Base-by-base conservation (phyloP, 1,140 invertebrate species). In the Drosophila malerkotliana region DNA sequence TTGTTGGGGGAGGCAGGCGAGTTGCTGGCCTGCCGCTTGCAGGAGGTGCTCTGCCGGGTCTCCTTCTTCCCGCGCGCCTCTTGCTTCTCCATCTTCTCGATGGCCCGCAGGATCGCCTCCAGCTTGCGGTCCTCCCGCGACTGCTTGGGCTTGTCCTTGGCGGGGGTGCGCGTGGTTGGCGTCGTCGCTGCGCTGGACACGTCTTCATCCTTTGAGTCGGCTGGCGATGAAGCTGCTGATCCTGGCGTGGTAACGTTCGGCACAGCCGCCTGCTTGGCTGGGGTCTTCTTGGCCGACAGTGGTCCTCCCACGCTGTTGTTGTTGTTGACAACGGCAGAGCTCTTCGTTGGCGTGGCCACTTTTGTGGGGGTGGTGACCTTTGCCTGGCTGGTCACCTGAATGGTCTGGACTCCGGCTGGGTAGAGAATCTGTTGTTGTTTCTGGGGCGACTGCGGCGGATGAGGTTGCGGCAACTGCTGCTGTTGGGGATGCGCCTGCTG, bases 111-210 rank as follows among this genome's bases (percentile, higher is more conserved):
- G 72, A 98, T 98, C 0, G 97, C 97, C 87, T 98, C 97, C 94
- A 99, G 95, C 93, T 99, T 99, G n/a, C 97, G 94, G 85, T 99
- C 98, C 92, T 99, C 98, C 3, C 97, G 93, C 2, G 96, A 97
- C 95, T 97, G 92, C 52, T 92, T 89, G 1, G 75, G 83, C 9
- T 91, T 90, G 15, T 91, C 85, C 59, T 90, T 92, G 72, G 51
- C 71, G 2, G 63, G 21, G 0, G 59, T 49, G 1, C 48, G 77
- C 12, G 72, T 45, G 24, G 81, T 28, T 2, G 83, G 37, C 9
- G 71, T 59, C 3, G 66, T n/a, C 7, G 75, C 28, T 5, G 44
- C n/a, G 39, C 54, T 32, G 7, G 71, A 8, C 10, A 47, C 12
- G 2, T 71, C 63, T 4, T 63, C 71, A 1, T 79, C 58, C 14